Conservation (phyloP, 2,888 invertebrate species). For the Erebia palarica region DNA sequence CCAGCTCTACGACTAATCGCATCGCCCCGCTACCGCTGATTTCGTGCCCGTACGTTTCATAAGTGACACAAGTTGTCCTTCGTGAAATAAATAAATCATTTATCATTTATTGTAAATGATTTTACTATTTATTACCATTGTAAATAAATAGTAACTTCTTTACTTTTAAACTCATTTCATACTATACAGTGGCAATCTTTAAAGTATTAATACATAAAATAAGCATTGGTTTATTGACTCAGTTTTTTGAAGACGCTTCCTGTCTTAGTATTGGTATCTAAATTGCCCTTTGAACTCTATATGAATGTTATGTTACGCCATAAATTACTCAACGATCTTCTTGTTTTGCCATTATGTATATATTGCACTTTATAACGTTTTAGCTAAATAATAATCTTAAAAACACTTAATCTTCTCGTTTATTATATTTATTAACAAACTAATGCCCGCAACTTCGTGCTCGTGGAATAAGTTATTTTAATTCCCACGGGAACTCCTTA, state of each 20-base stretch:
- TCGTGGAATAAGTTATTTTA: too few species aligned
- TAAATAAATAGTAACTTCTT: neutral
- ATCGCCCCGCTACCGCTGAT: too few species aligned
- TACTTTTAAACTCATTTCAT: neutral
- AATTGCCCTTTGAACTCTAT: neutral
- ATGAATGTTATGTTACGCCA: neutral
- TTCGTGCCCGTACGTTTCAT: too few species aligned
- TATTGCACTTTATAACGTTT: too few species aligned
- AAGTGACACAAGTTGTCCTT: too few species aligned
- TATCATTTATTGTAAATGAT: too few species aligned
- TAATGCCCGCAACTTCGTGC: too few species aligned
- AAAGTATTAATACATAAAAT: neutral
- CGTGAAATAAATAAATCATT: too few species aligned
- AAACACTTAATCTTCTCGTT: neutral
- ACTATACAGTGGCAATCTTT: neutral
- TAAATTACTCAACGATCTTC: neutral
- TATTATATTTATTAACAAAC: conserved; percentile 28
- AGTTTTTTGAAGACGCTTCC: neutral
- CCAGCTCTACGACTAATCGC: too few species aligned
- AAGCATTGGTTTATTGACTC: neutral
- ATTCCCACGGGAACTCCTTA: too few species aligned
- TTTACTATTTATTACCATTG: too few species aligned
- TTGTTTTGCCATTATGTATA: neutral
- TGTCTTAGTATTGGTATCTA: neutral
- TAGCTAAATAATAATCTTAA: too few species aligned